phyloP scores from a whole-genome alignment of 2,797 vertebrate genomes.

The Lepilemur septentrionalis region DNA sequence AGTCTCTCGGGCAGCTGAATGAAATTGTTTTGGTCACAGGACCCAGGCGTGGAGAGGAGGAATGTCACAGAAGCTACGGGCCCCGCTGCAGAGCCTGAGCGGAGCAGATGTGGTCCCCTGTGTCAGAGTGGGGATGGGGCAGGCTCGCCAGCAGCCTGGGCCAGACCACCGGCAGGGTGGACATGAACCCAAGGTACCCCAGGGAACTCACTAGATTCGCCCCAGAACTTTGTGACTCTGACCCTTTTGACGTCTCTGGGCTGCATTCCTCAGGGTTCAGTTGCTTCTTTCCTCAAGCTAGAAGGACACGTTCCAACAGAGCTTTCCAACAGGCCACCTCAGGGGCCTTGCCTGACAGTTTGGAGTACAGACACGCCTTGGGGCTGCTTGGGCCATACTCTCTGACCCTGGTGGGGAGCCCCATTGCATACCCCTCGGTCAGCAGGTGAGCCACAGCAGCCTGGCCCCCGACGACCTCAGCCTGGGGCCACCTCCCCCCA shows the following conservation, averaged over 20 bases:
- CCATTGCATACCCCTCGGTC: neutral
- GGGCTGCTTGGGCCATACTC: neutral
- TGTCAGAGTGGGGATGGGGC: neutral
- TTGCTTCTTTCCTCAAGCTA: neutral
- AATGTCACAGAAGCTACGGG: too few species aligned
- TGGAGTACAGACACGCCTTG: neutral
- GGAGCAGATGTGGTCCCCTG: neutral
- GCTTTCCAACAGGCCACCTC: neutral
- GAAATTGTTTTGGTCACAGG: neutral
- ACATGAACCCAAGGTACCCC: neutral
- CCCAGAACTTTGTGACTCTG: neutral
- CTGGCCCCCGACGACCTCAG: neutral
- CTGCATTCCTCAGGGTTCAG: neutral
- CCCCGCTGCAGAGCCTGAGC: neutral
- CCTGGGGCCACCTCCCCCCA: neutral
- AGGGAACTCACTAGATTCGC: neutral
- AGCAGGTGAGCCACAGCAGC: neutral
- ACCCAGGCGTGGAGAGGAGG: neutral
- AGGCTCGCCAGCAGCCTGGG: neutral
- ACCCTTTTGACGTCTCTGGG: neutral
- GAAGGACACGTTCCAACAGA: neutral
- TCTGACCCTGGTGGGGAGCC: neutral
- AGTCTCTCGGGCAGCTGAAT: neutral
- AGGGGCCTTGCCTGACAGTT: neutral
- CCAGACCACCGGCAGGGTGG: neutral